Conservation (phyloP, 2,113 vertebrate genomes). For the Myotis lucifugus region DNA sequence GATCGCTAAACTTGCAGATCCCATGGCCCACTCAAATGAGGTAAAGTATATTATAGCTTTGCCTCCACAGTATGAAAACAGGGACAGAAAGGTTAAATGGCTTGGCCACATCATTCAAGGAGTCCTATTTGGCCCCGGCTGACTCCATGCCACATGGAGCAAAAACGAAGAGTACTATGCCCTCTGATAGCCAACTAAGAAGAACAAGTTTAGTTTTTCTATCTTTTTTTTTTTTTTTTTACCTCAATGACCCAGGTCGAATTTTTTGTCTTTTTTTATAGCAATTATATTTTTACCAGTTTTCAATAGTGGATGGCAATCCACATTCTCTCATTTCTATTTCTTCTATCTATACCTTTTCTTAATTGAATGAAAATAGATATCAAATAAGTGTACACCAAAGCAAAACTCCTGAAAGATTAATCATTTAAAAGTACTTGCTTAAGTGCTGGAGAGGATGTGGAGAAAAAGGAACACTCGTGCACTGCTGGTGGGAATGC, state of each 20-base stretch:
- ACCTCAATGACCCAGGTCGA: background rate
- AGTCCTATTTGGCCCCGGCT: background rate
- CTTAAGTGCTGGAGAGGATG: too few relatives aligned
- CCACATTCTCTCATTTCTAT: background rate
- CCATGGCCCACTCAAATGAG: background rate
- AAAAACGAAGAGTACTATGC: background rate
- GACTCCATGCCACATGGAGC: background rate
- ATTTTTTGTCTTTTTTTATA: background rate
- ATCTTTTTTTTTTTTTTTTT: background rate
- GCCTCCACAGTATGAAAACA: background rate
- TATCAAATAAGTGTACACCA: background rate
- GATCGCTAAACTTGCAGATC: background rate
- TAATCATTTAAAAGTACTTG: background rate
- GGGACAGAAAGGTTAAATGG: background rate
- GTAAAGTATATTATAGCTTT: background rate
- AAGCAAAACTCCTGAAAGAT: background rate
- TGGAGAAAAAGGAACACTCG: too few relatives aligned
- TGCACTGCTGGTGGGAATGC: too few relatives aligned
- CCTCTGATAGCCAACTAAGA: background rate
- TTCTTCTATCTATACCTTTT: background rate
- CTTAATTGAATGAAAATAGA: background rate
- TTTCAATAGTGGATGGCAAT: background rate
- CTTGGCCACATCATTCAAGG: background rate
- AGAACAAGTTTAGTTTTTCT: background rate
- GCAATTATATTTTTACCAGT: slow-evolving; percentile 9